These are phyloP conservation scores for Amphiprion percula DNA, from an alignment of 2,113 vertebrate species.

Conservation along the genomic window DNA sequence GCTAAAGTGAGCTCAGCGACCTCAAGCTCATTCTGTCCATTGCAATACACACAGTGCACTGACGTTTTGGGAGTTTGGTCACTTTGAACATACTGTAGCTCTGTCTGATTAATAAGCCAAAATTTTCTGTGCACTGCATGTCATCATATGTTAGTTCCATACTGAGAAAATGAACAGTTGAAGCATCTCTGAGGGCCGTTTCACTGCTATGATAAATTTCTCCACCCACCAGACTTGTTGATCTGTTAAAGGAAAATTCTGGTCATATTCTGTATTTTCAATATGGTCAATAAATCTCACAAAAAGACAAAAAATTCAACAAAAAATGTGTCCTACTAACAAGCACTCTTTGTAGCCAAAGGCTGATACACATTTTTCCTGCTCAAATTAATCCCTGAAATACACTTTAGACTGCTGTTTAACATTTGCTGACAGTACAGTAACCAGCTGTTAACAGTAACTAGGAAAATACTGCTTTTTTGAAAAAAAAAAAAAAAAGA, in stretches of 20 bases:
- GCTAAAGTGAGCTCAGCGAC: slow-evolving; percentile 39
- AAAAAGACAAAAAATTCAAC: neutral
- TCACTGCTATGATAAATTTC: neutral
- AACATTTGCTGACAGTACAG: neutral
- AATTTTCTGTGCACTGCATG: neutral
- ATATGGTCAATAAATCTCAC: neutral
- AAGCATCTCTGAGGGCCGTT: neutral
- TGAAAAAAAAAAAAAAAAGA: neutral
- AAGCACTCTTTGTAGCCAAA: neutral
- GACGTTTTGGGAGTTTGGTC: slow-evolving; percentile 7
- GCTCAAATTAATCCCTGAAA: slow-evolving; percentile 1
- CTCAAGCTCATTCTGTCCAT: slow-evolving; percentile 11
- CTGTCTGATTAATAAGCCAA: neutral
- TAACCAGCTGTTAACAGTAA: neutral
- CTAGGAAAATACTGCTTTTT: neutral
- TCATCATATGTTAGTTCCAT: neutral
- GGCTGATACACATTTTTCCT: neutral
- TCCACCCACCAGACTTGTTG: neutral
- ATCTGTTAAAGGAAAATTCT: neutral
- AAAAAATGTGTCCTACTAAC: neutral
- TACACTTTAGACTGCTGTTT: neutral
- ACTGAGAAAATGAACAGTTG: neutral
- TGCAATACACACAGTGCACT: neutral
- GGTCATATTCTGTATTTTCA: no score
- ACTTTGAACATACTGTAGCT: neutral